These are phyloP conservation scores for Cephalopterus ornatus DNA, from an alignment of 2,113 vertebrate species.

Conservation along the genomic window DNA sequence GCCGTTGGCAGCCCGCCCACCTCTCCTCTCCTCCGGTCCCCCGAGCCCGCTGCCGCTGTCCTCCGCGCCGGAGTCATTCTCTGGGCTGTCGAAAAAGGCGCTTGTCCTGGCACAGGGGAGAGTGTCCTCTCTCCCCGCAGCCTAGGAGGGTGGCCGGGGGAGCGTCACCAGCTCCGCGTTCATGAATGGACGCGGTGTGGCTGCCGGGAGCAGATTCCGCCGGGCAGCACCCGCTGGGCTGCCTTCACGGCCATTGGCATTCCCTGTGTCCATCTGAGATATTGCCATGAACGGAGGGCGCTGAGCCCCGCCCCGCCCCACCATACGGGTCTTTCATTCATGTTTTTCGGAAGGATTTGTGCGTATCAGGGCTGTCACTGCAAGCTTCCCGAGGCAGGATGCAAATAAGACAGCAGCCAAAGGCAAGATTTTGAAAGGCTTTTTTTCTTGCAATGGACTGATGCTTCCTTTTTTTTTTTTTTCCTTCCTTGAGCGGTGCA, in stretches of 20 bases:
- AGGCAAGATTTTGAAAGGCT: not conserved
- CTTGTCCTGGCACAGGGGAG: not conserved
- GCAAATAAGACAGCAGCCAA: not conserved
- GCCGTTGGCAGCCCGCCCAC: too few species aligned
- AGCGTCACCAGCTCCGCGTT: not conserved
- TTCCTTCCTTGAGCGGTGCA: fast-evolving
- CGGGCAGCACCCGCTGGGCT: not conserved
- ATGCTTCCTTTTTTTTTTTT: not conserved
- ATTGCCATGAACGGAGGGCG: not conserved
- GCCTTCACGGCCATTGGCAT: not conserved
- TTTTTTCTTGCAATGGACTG: not conserved
- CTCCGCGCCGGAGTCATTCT: too few species aligned
- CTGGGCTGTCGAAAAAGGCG: not conserved
- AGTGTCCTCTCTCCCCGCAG: not conserved
- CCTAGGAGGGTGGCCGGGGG: not conserved
- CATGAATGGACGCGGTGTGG: not conserved
- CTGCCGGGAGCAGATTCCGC: not conserved
- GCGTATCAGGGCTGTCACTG: not conserved
- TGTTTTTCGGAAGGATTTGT: not conserved
- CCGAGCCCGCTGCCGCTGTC: not conserved
- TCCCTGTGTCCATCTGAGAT: not conserved
- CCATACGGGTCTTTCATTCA: constrained; percentile 35
- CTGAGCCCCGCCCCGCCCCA: not conserved
- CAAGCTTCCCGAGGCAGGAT: not conserved
- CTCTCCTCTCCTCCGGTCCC: not conserved